phyloP scores from a whole-genome alignment of 1,140 invertebrate genomes.

The Temnothorax nylanderi region DNA sequence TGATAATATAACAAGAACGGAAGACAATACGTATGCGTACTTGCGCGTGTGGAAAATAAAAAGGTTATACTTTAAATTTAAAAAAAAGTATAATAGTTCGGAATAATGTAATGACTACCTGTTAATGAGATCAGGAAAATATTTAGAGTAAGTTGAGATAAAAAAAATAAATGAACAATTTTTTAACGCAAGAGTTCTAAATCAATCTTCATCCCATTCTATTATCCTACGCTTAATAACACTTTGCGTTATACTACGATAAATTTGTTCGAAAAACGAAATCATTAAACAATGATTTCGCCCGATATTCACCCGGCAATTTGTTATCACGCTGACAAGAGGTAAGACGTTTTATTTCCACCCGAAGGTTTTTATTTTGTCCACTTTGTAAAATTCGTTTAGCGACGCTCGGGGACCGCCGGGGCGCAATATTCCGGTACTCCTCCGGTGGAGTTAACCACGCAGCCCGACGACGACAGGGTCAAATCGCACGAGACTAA shows the following conservation, averaged over 20 bases:
- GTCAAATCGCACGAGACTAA: constrained; percentile 66
- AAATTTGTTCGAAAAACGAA: not conserved
- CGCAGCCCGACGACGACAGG: constrained; percentile 19
- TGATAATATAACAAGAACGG: constrained; percentile 3
- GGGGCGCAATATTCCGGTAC: constrained; percentile 46
- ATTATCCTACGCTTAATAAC: not conserved
- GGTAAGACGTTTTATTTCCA: not conserved
- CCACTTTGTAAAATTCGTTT: constrained; percentile 18
- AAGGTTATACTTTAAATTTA: not conserved
- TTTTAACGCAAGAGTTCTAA: not conserved
- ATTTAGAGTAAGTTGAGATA: not conserved
- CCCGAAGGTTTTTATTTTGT: not conserved
- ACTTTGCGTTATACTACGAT: not conserved
- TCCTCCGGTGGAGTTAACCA: constrained; percentile 21
- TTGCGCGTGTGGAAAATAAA: not conserved
- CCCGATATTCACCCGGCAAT: not conserved
- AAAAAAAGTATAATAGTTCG: not conserved
- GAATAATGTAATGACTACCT: not conserved
- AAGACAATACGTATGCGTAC: not conserved
- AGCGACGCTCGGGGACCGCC: not conserved
- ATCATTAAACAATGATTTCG: not conserved
- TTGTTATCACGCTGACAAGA: not conserved
- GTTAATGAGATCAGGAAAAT: not conserved
- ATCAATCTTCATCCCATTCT: not conserved
- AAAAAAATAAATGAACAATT: not conserved